Evolutionary conservation across 2,113 vertebrate species (phyloP).

Genomic region (Sardina pilchardus): DNA sequence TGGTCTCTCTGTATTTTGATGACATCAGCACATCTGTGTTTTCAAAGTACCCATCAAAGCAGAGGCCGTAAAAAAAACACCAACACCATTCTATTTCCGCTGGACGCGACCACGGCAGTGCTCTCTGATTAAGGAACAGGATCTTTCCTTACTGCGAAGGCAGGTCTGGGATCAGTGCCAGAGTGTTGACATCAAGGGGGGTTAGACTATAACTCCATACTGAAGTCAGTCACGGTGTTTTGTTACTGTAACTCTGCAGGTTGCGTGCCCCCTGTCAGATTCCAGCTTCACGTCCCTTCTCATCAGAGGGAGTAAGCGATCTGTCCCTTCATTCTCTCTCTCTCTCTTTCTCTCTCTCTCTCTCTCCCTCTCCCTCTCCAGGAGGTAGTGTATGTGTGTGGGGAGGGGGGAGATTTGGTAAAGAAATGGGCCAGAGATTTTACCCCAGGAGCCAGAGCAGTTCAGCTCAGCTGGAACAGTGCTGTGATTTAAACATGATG

Average conservation of each 20-base stretch:
- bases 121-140: neutral
- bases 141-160: neutral
- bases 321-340: neutral
- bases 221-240: neutral
- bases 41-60: neutral
- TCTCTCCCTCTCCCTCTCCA: neutral
- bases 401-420: neutral
- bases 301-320: neutral
- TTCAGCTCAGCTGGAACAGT: neutral
- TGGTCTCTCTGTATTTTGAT: conserved; percentile 25
- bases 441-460: neutral
- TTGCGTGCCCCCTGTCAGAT: neutral
- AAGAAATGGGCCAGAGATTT: neutral
- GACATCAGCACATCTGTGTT: conserved; percentile 27
- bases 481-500: neutral
- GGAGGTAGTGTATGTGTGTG: neutral
- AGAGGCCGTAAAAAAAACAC: neutral
- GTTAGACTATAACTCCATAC: neutral
- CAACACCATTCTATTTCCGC: neutral
- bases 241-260: neutral
- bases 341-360: neutral
- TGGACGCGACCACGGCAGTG: neutral
- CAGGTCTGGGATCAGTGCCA: neutral
- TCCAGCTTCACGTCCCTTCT: neutral
- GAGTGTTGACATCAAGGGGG: neutral